Percentiles rank a stretch among this genome's conserved stretches.
phyloP scores from a whole-genome alignment of 2,113 vertebrate species.

The Strix aluco region DNA sequence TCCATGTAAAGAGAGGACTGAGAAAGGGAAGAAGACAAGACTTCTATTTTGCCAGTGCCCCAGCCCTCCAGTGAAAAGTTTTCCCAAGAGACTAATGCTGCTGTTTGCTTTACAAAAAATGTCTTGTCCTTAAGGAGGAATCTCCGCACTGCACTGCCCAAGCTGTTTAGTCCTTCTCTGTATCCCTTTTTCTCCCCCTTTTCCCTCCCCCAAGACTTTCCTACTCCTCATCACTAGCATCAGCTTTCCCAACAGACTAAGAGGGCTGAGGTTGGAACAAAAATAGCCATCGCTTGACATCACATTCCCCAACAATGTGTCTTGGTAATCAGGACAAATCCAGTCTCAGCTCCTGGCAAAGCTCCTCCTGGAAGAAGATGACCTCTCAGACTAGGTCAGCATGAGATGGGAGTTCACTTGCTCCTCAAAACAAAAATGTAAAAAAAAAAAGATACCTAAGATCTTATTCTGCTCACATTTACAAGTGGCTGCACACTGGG shows the following conservation, averaged over 20 bases:
- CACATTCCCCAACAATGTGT: not conserved
- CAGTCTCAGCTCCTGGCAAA: not conserved
- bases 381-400: not conserved
- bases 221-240: not conserved
- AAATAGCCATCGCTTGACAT: not conserved
- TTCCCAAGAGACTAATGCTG: not conserved
- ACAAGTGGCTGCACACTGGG: not conserved
- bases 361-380: not conserved
- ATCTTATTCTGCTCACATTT: not conserved
- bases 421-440: not conserved
- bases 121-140: not conserved
- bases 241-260: not conserved
- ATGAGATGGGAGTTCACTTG: not conserved
- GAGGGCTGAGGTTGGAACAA: not conserved
- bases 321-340: not conserved
- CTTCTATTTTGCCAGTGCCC: too few species aligned
- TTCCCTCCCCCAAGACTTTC: not conserved
- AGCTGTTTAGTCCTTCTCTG: not conserved
- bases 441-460: not conserved
- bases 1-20: not conserved
- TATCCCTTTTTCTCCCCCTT: too few species aligned
- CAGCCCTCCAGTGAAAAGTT: not conserved
- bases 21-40: not conserved
- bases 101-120: not conserved
- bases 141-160: not conserved